Percentiles rank a stretch among this genome's conserved stretches.
Conservation (phyloP, 2,888 invertebrate genomes). For the Podabrus alpinus region DNA sequence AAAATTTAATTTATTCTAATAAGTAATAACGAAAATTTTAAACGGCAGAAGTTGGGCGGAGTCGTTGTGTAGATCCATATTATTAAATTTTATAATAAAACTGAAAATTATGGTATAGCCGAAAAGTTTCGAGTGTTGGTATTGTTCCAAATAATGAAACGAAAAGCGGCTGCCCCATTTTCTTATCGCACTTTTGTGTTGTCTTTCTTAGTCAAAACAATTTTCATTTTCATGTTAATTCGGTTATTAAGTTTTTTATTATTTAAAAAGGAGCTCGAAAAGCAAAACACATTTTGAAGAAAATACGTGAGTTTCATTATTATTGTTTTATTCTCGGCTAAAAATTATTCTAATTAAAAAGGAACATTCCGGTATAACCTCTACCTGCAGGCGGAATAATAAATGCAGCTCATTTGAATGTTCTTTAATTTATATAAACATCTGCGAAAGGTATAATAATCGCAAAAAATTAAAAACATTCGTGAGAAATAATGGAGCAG, state of each 20-base stretch:
- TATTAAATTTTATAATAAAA: constrained; percentile 18
- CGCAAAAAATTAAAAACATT: not conserved
- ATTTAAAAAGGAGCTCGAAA: not conserved
- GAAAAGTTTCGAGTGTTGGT: not conserved
- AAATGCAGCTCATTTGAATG: not conserved
- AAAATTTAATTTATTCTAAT: constrained; percentile 30
- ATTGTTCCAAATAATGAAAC: constrained; percentile 9
- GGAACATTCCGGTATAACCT: not conserved
- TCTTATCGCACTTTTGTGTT: not conserved
- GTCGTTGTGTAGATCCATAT: not conserved
- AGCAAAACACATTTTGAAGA: not conserved
- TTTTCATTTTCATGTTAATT: constrained; percentile 19
- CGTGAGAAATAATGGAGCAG: not conserved
- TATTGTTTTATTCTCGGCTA: not conserved
- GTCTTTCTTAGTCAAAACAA: not conserved
- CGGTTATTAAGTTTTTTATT: constrained; percentile 11
- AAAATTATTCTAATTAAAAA: constrained; percentile 3
- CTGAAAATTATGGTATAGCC: not conserved
- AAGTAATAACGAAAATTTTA: constrained; percentile 12
- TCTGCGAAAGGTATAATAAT: not conserved
- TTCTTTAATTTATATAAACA: not conserved
- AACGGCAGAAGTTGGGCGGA: constrained; percentile 11
- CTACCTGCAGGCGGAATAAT: not conserved
- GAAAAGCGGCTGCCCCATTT: constrained; percentile 5
- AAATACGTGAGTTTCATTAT: not conserved